Conservation (phyloP, 2,113 vertebrate species). For the Nyctereutes procyonoides region DNA sequence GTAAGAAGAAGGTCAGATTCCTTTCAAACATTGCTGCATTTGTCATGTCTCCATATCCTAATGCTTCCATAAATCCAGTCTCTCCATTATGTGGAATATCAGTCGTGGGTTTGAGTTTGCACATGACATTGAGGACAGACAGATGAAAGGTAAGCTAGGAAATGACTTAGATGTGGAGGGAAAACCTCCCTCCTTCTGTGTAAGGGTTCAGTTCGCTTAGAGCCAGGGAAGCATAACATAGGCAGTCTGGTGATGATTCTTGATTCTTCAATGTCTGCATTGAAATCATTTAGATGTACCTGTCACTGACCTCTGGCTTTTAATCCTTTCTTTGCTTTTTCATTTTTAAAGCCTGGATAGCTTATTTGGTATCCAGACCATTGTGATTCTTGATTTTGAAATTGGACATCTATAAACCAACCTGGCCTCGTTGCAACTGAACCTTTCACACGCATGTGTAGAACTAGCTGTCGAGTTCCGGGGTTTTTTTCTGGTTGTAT, state of each 20-base stretch:
- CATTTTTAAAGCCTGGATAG: not conserved
- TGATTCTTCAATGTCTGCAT: slow-evolving; percentile 2
- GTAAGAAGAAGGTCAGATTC: slow-evolving; percentile 84
- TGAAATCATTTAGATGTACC: not conserved
- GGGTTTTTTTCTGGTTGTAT: slow-evolving; percentile 60
- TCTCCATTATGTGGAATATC: slow-evolving; percentile 89
- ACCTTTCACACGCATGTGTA: slow-evolving; percentile 75
- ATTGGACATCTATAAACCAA: not conserved
- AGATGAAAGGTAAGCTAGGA: slow-evolving; percentile 89
- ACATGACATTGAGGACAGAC: slow-evolving; percentile 87
- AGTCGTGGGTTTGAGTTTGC: slow-evolving; percentile 89
- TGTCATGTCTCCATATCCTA: slow-evolving; percentile 88
- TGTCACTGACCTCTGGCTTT: not conserved
- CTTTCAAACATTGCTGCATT: slow-evolving; percentile 86
- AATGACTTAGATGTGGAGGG: slow-evolving; percentile 73
- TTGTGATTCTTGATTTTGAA: slow-evolving; percentile 20
- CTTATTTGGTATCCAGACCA: not conserved
- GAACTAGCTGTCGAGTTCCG: slow-evolving; percentile 56
- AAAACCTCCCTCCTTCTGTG: slow-evolving; percentile 18
- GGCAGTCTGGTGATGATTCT: not conserved
- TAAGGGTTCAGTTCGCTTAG: slow-evolving; percentile 71
- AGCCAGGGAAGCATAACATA: not conserved
- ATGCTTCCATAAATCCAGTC: slow-evolving; percentile 88
- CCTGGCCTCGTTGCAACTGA: slow-evolving; percentile 68
- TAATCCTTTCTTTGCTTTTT: not conserved